These are phyloP conservation scores for Pachycephala philippinensis DNA, from an alignment of 2,113 vertebrate species.

Conservation along the genomic window DNA sequence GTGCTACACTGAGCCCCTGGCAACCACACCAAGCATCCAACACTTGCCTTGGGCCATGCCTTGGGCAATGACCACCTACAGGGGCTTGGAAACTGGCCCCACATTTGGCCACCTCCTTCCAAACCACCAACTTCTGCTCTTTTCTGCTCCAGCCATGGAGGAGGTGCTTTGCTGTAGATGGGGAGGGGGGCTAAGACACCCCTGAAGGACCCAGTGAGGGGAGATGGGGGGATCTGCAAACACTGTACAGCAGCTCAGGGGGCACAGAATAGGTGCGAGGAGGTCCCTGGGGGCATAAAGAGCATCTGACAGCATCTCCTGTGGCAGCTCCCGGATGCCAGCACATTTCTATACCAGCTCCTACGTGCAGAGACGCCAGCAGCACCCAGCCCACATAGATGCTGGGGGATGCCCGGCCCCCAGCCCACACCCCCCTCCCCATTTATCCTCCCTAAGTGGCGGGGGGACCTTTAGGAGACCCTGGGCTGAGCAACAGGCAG, in stretches of 20 bases:
- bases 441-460: neutral
- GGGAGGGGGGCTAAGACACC: neutral
- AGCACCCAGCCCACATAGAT: neutral
- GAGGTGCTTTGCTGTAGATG: neutral
- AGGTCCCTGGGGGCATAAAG: neutral
- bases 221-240: neutral
- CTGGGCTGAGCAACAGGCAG: neutral
- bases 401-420: neutral
- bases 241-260: neutral
- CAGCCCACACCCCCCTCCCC: neutral
- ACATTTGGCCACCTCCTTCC: neutral
- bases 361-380: neutral
- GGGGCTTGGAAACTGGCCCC: neutral
- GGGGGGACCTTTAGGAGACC: fast-evolving
- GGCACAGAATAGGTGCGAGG: neutral
- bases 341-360: neutral
- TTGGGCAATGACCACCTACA: neutral
- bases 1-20: neutral
- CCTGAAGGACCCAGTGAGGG: neutral
- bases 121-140: neutral
- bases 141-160: neutral
- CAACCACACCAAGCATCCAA: neutral
- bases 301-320: neutral
- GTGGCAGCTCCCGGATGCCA: neutral
- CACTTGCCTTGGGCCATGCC: neutral